phyloP scores from a whole-genome alignment of 2,797 vertebrate genomes.

The Sternotherus odoratus region DNA sequence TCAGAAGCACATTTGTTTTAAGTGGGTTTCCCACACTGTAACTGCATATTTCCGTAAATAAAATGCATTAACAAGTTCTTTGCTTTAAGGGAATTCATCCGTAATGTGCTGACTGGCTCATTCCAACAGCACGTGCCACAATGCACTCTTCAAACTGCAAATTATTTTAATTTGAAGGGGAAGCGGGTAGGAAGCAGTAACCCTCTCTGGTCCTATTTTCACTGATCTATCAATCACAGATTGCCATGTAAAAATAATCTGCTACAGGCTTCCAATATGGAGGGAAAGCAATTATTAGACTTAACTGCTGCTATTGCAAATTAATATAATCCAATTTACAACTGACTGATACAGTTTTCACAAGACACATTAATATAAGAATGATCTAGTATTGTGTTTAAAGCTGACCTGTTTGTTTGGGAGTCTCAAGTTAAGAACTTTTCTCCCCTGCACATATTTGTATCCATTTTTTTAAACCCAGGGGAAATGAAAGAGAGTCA shows the following conservation, averaged over 20 bases:
- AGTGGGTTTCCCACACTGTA: conserved; percentile 52
- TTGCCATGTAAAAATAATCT: conserved; percentile 62
- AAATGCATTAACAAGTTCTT: conserved; percentile 56
- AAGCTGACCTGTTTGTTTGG: conserved; percentile 14
- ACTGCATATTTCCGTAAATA: conserved; percentile 60
- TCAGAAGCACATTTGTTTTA: conserved; percentile 63
- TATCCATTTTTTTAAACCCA: background rate
- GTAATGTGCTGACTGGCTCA: conserved; percentile 38
- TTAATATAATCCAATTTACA: conserved; percentile 55
- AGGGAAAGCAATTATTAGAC: conserved; percentile 63
- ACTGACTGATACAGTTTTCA: conserved; percentile 6
- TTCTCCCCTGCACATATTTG: background rate
- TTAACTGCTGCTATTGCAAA: conserved; percentile 68
- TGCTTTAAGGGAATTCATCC: conserved; percentile 61
- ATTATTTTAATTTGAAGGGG: conserved; percentile 66
- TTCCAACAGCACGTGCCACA: conserved; percentile 35
- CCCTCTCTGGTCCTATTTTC: conserved; percentile 70
- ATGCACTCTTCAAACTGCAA: conserved; percentile 61
- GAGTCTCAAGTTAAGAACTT: conserved; percentile 25
- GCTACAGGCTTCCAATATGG: conserved; percentile 45
- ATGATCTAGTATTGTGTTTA: conserved; percentile 21
- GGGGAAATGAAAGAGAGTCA: background rate
- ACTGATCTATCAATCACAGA: conserved; percentile 70
- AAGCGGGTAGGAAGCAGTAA: conserved; percentile 59
- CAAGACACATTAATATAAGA: conserved; percentile 34